Evolutionary conservation across 2,113 vertebrate genomes (phyloP).

Genomic region (Trogon surrucura): DNA sequence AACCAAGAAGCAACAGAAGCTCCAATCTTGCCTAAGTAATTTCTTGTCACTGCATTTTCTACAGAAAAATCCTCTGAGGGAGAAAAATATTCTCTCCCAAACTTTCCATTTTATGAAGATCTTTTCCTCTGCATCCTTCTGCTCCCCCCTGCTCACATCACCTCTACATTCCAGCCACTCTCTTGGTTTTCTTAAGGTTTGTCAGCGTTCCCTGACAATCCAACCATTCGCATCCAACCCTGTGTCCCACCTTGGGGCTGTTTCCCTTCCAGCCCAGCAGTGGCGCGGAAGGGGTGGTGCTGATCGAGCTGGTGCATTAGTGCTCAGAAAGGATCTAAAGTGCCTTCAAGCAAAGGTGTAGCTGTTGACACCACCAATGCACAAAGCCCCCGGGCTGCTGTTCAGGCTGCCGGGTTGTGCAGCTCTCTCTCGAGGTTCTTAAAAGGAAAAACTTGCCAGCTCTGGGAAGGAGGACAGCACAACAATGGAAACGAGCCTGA

Average conservation of each 20-base stretch:
- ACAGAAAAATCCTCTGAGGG: background rate
- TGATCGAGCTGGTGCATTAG: background rate
- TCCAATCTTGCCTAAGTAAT: background rate
- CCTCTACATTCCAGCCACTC: background rate
- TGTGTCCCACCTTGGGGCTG: background rate
- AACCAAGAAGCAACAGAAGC: background rate
- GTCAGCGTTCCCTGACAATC: background rate
- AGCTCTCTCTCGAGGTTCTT: conserved; percentile 12
- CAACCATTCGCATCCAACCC: background rate
- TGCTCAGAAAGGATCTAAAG: background rate
- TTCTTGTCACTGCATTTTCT: background rate
- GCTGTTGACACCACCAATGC: background rate
- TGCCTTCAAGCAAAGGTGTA: background rate
- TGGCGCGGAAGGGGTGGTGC: background rate
- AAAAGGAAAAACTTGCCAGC: conserved; percentile 23
- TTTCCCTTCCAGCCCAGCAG: background rate
- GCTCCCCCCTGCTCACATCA: background rate
- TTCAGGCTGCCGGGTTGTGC: background rate
- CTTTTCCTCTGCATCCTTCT: background rate
- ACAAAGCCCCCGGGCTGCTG: background rate
- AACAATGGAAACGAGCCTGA: background rate
- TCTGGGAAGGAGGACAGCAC: background rate
- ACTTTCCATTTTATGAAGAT: background rate
- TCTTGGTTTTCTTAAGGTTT: background rate
- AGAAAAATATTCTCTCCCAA: background rate